These are phyloP conservation scores for Paguma larvata DNA, from an alignment of 2,797 vertebrate species.

Conservation along the genomic window DNA sequence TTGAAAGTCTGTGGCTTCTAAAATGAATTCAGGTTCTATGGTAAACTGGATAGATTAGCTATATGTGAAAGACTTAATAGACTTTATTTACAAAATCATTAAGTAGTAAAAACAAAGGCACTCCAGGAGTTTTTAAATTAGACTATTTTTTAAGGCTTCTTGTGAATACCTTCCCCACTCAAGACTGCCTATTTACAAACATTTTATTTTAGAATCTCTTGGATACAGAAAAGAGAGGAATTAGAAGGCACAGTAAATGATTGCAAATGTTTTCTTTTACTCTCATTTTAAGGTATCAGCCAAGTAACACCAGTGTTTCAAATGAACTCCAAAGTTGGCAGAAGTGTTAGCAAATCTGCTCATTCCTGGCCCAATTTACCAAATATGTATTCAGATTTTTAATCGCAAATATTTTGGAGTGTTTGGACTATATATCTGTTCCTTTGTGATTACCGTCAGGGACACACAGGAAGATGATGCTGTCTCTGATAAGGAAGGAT, in stretches of 20 bases:
- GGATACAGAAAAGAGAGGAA: constrained; percentile 43
- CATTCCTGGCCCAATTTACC: background rate
- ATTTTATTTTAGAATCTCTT: constrained; percentile 62
- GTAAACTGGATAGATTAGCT: constrained; percentile 5
- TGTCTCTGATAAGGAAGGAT: background rate
- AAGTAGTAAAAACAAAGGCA: constrained; percentile 54
- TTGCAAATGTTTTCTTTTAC: constrained; percentile 56
- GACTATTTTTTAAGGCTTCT: constrained; percentile 61
- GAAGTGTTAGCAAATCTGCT: constrained; percentile 53
- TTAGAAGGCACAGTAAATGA: constrained; percentile 41
- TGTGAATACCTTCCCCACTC: constrained; percentile 3
- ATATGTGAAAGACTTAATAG: background rate
- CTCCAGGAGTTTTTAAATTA: constrained; percentile 60
- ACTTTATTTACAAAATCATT: constrained; percentile 50
- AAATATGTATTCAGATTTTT: constrained; percentile 50
- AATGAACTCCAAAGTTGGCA: constrained; percentile 56
- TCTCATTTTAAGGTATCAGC: constrained; percentile 52
- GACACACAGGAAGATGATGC: background rate
- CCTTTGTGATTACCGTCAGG: constrained; percentile 27
- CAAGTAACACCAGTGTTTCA: constrained; percentile 56
- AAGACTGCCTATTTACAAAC: constrained; percentile 63
- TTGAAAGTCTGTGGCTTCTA: constrained; percentile 46
- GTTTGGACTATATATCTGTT: constrained; percentile 57
- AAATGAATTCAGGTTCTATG: constrained; percentile 38
- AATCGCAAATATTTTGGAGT: constrained; percentile 41